Percentiles rank a stretch among this genome's conserved stretches.
Evolutionary conservation across 2,113 vertebrate species (phyloP).

Genomic region (Limnothrissa miodon): DNA sequence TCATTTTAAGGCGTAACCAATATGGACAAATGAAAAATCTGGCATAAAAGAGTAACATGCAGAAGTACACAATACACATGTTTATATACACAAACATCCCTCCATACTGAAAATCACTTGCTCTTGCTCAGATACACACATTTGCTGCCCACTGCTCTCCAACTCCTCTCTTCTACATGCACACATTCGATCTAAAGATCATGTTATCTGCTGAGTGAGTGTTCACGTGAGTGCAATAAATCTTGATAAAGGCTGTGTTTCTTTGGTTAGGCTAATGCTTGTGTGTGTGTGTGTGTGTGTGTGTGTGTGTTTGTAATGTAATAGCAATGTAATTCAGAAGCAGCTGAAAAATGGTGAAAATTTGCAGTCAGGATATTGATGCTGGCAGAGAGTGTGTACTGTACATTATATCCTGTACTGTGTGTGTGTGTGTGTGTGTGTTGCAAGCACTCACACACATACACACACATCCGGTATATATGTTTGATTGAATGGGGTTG

Average conservation of each 20-base stretch:
- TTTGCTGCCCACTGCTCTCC: background rate
- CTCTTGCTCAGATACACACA: background rate
- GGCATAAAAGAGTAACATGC: background rate
- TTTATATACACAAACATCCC: background rate
- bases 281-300: constrained; percentile 13
- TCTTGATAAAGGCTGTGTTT: background rate
- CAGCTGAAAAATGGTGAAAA: constrained; percentile 7
- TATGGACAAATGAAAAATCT: background rate
- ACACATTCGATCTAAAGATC: background rate
- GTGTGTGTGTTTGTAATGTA: background rate
- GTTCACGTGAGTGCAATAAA: background rate
- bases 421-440: constrained; percentile 9
- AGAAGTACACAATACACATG: background rate
- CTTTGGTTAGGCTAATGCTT: background rate
- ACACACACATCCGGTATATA: background rate
- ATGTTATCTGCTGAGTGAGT: background rate
- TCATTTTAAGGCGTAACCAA: no score
- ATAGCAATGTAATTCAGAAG: background rate
- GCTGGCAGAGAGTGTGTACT: background rate
- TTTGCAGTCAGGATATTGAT: background rate
- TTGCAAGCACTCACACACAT: background rate
- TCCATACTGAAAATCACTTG: background rate
- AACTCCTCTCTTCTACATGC: background rate
- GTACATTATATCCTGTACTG: background rate
- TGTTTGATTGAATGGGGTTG: background rate